Evolutionary conservation across 2,113 vertebrate genomes (phyloP).

Genomic region (Baryphthengus martii): DNA sequence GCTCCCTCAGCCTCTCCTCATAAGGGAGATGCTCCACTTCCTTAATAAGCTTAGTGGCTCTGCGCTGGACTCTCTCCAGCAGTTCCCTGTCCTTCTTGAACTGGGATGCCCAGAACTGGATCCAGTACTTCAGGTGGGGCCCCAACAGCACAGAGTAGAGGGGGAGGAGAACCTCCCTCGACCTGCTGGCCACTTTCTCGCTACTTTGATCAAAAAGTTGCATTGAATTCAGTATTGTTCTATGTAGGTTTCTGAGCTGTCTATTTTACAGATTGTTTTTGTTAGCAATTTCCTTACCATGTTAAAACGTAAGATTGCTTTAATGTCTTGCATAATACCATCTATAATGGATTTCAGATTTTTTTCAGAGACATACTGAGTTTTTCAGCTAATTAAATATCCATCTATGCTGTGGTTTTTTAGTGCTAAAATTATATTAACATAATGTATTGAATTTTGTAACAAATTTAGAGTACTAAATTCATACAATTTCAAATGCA

Average conservation of each 20-base stretch:
- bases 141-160: too few relatives aligned
- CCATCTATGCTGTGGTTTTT: neutral
- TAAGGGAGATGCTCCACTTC: too few relatives aligned
- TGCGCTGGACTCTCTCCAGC: too few relatives aligned
- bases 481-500: neutral
- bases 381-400: conserved; percentile 2
- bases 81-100: too few relatives aligned
- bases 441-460: neutral
- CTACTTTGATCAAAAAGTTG: neutral
- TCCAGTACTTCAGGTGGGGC: too few relatives aligned
- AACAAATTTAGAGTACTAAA: neutral
- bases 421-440: conserved; percentile 4
- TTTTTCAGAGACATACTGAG: neutral
- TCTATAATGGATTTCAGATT: neutral
- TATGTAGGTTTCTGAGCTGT: neutral
- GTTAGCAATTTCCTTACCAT: neutral
- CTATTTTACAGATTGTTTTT: neutral
- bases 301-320: neutral
- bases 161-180: too few relatives aligned
- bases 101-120: too few relatives aligned
- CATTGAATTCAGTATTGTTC: neutral
- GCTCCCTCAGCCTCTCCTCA: too few relatives aligned
- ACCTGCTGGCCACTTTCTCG: too few relatives aligned
- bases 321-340: neutral
- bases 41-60: too few relatives aligned